Evolutionary conservation across 2,113 vertebrate genomes (phyloP).

Genomic region (Lophochroa leadbeateri): DNA sequence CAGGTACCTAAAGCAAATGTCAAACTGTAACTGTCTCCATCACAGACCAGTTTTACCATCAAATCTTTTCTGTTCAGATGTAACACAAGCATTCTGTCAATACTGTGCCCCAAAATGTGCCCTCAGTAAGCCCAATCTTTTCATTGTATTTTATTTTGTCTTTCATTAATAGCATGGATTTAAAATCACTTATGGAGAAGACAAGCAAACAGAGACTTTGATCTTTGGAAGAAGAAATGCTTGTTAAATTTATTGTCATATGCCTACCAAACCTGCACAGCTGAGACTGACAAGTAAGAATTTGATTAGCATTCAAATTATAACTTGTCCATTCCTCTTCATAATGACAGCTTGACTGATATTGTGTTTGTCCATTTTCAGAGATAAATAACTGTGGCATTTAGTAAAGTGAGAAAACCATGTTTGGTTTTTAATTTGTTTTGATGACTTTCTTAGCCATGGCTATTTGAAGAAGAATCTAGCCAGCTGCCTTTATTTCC

Average conservation of each 20-base stretch:
- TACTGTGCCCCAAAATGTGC: background rate
- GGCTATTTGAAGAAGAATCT: constrained; percentile 38
- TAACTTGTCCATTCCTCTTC: constrained; percentile 27
- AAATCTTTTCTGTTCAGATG: background rate
- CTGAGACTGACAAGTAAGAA: constrained; percentile 41
- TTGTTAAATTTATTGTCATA: constrained; percentile 4
- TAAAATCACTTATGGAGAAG: background rate
- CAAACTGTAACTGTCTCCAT: background rate
- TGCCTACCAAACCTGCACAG: constrained; percentile 5
- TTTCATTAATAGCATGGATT: background rate
- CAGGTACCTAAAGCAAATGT: background rate
- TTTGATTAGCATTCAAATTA: constrained; percentile 48
- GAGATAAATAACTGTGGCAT: constrained; percentile 48
- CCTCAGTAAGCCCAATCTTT: background rate
- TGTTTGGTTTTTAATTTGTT: constrained; percentile 49
- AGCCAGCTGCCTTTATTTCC: constrained; percentile 46
- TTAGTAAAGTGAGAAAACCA: constrained; percentile 36
- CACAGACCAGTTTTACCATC: background rate
- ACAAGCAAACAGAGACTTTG: background rate
- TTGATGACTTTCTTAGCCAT: constrained; percentile 47
- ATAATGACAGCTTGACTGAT: constrained; percentile 48
- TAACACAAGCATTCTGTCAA: background rate
- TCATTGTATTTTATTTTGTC: background rate
- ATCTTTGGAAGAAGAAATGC: constrained; percentile 12
- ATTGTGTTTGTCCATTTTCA: constrained; percentile 55